Conservation (phyloP, 1,140 invertebrate genomes). For the Drosophila watanabei region DNA sequence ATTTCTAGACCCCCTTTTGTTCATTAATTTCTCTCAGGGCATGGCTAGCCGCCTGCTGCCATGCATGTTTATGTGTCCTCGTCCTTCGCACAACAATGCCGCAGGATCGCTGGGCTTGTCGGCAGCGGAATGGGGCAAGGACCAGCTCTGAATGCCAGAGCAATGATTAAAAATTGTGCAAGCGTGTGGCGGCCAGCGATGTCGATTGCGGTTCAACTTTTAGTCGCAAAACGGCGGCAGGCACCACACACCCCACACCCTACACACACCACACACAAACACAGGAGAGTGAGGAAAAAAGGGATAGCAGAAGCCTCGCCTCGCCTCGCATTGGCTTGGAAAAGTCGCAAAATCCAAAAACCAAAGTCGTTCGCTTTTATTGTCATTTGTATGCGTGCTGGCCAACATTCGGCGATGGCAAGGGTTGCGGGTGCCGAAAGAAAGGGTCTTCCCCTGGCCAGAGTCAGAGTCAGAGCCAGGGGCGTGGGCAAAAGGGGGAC, state of each 20-base stretch:
- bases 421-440: not conserved
- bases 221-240: constrained; percentile 33
- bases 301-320: not conserved
- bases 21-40: not conserved
- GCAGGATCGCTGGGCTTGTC: constrained; percentile 7
- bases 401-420: constrained; percentile 6
- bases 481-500: not conserved
- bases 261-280: not conserved
- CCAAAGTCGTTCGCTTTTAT: constrained; percentile 80
- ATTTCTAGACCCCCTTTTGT: not conserved
- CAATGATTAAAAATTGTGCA: constrained; percentile 83
- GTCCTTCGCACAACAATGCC: constrained; percentile 66
- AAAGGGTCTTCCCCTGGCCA: not conserved
- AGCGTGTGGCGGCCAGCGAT: constrained; percentile 60
- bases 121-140: constrained; percentile 4
- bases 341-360: constrained; percentile 77
- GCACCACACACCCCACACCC: not conserved
- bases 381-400: constrained; percentile 77
- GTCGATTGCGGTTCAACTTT: constrained; percentile 56
- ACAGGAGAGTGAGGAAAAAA: not conserved
- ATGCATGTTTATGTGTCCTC: constrained; percentile 77
- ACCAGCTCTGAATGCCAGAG: constrained; percentile 51
- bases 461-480: not conserved
- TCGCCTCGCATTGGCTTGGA: not conserved
- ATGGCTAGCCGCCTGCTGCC: constrained; percentile 41